phyloP scores from a whole-genome alignment of 2,888 invertebrate genomes.

The Blastobasis lacticolella region DNA sequence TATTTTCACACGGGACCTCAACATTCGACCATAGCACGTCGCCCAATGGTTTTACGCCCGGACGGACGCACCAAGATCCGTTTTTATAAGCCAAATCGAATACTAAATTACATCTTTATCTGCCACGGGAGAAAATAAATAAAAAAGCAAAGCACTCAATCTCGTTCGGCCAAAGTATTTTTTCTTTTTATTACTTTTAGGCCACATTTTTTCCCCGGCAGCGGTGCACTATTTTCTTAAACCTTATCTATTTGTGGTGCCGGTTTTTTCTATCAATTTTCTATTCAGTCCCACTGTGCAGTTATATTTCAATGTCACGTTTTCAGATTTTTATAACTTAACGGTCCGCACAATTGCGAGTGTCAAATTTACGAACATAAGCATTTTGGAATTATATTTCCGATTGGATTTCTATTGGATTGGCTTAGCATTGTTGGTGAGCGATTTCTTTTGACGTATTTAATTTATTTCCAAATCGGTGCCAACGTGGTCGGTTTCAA shows the following conservation, averaged over 20 bases:
- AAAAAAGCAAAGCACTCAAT: conserved; percentile 3
- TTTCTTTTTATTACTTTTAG: neutral
- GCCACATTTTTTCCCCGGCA: no score
- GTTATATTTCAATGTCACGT: neutral
- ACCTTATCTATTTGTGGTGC: neutral
- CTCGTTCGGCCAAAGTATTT: neutral
- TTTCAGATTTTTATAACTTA: neutral
- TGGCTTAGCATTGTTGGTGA: no score
- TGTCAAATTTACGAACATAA: no score
- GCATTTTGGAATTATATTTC: no score
- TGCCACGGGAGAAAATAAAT: conserved; percentile 1
- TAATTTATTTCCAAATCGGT: no score
- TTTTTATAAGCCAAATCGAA: conserved; percentile 26
- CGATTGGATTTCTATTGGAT: no score
- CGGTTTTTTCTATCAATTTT: neutral
- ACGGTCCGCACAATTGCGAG: no score
- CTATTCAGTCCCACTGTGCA: conserved; percentile 1
- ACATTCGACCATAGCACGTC: conserved; percentile 48
- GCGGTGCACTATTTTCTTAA: no score
- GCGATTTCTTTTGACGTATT: no score
- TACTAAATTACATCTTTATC: conserved; percentile 26
- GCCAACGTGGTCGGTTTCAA: no score
- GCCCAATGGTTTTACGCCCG: conserved; percentile 61
- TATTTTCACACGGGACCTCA: neutral
- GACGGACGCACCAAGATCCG: conserved; percentile 34